Base-by-base conservation (phyloP, 2,888 invertebrate genomes). In the Gasteruption jaculator region DNA sequence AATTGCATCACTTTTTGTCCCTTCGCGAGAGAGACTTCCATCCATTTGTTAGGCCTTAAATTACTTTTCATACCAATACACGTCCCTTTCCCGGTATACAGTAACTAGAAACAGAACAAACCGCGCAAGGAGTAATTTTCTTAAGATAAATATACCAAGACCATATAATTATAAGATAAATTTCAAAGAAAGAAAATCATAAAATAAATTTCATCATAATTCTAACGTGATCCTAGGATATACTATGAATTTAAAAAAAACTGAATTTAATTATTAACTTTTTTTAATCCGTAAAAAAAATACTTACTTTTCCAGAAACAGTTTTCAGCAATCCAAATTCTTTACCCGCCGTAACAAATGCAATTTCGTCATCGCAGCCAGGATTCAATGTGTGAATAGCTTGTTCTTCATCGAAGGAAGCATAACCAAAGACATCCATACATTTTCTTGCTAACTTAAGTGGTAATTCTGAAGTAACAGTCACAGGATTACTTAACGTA, bases 301-400 rank as follows among this genome's bases (percentile, higher is more conserved):
- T 41, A 45, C 54, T 52, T 69, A 87, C 87, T 76, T 90, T 90
- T 49, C 94, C 94, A 37, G 85, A 83, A n/a, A 79, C 74, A 5
- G 91, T 92, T 56, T 83, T 81, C 3, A 94, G 76, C 27, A 95
- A 72, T 2, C 86, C 87, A 69, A 96, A 95, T 57, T 95, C 94
- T 70, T 92, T 93, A 18, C 93, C 94, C 29, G 88, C 84, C 29
- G 81, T 80, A 38, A 95, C 83, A 33, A 80, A 78, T 8, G 79
- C 73, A 1, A 89, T 77, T 55, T 92, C 92, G 56, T 92, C 90
- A 52, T 92, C 91, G 50, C 82, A 74, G 4, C 75, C 76, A 12
- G 74, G 74, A 58, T 71, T 74, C 53, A 75, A 56, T 22, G 67
- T 66, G 49, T 72, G 72, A 22, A 70, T 63, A 8, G 64, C 52